Conservation (phyloP, 2,113 vertebrate genomes). For the Ochotona princeps region DNA sequence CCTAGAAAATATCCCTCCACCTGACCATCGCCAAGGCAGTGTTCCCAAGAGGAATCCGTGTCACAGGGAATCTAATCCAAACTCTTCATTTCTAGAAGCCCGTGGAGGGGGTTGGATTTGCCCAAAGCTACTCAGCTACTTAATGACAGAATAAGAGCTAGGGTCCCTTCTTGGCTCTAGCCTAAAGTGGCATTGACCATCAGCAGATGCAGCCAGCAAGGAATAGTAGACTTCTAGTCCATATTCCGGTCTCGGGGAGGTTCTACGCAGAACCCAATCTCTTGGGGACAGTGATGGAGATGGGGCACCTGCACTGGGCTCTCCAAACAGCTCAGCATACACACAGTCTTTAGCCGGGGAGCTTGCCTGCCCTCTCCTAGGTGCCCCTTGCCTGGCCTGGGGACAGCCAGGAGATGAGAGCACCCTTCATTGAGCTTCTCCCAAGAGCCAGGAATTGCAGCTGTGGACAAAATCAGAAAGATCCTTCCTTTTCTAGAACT, state of each 20-base stretch:
- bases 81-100: not conserved
- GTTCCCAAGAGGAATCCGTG: fast-evolving
- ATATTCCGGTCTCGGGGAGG: fast-evolving
- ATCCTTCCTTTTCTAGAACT: not conserved
- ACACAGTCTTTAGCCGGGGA: not conserved
- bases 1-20: constrained; percentile 64
- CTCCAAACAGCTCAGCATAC: too few relatives aligned
- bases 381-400: not conserved
- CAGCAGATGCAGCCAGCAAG: fast-evolving
- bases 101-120: fast-evolving
- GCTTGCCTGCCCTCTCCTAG: too few relatives aligned
- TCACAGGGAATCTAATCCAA: not conserved
- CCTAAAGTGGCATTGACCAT: fast-evolving
- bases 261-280: not conserved
- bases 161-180: not conserved
- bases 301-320: fast-evolving
- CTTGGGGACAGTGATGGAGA: too few relatives aligned
- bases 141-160: not conserved
- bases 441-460: fast-evolving
- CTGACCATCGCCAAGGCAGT: not conserved
- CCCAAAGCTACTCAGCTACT: not conserved
- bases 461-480: fast-evolving
- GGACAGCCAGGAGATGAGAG: fast-evolving
- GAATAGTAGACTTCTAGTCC: fast-evolving
- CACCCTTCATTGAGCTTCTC: fast-evolving